Conservation (phyloP, 2,113 vertebrate species). For the Barbus barbus region DNA sequence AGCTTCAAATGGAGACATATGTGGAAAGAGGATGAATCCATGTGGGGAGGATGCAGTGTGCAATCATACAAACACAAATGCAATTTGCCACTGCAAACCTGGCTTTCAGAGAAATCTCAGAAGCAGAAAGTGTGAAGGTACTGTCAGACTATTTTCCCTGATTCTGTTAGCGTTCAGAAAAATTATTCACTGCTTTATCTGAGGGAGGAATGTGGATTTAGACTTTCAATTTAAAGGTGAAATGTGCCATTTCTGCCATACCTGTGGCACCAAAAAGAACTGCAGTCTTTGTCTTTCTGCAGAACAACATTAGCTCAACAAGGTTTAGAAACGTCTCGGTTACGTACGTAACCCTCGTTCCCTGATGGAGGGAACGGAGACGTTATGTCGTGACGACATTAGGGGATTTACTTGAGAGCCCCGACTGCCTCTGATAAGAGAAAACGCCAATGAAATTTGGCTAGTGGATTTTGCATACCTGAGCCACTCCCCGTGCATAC, state of each 20-base stretch:
- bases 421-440: no score
- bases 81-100: slow-evolving; percentile 89
- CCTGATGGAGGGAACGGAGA: no score
- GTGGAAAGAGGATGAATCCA: slow-evolving; percentile 86
- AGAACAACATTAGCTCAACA: background rate
- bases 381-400: no score
- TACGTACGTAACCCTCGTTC: no score
- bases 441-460: no score
- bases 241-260: background rate
- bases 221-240: background rate
- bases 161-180: slow-evolving; percentile 29
- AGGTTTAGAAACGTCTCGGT: no score
- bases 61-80: slow-evolving; percentile 87
- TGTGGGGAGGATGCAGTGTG: slow-evolving; percentile 94
- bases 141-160: slow-evolving; percentile 20
- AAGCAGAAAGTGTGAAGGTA: slow-evolving; percentile 93
- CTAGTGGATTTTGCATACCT: no score
- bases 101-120: slow-evolving; percentile 91
- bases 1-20: slow-evolving; percentile 85
- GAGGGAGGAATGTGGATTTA: background rate
- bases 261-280: background rate
- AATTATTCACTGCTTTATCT: slow-evolving; percentile 24
- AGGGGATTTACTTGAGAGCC: no score
- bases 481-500: no score
- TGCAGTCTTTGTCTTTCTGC: background rate